phyloP scores from a whole-genome alignment of 1,140 invertebrate genomes.

The Proctacanthus coquilletti region DNA sequence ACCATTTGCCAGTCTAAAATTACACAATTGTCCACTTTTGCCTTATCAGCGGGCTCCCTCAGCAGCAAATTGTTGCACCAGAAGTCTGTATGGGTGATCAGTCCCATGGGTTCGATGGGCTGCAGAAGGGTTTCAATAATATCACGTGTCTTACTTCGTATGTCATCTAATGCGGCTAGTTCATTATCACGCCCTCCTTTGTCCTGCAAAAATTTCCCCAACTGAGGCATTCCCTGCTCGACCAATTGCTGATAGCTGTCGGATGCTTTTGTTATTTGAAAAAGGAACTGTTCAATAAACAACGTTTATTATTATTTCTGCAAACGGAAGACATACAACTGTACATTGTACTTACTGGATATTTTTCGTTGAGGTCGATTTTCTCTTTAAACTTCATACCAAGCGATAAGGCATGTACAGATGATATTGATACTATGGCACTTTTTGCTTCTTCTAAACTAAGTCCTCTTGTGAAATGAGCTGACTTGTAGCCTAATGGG shows the following conservation, averaged over 20 bases:
- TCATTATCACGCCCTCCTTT: constrained; percentile 39
- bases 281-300: constrained; percentile 50
- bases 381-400: constrained; percentile 46
- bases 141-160: constrained; percentile 41
- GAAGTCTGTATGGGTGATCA: constrained; percentile 65
- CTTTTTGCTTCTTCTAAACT: constrained; percentile 44
- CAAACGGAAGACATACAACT: background rate
- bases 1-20: constrained; percentile 76
- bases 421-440: constrained; percentile 51
- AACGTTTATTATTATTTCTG: background rate
- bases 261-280: constrained; percentile 55
- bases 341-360: constrained; percentile 30
- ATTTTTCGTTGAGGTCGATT: constrained; percentile 42
- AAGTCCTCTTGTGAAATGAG: constrained; percentile 50
- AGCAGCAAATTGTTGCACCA: constrained; percentile 71
- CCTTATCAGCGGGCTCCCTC: constrained; percentile 33
- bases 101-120: constrained; percentile 46
- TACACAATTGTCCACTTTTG: constrained; percentile 36
- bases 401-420: constrained; percentile 52
- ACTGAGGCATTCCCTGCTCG: constrained; percentile 53
- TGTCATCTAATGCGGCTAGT: constrained; percentile 29
- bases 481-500: constrained; percentile 29
- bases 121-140: constrained; percentile 47
- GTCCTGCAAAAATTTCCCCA: constrained; percentile 50
- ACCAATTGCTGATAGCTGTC: constrained; percentile 62